These are phyloP conservation scores for Sipha maydis DNA, from an alignment of 2,888 invertebrate genomes.

Conservation along the genomic window DNA sequence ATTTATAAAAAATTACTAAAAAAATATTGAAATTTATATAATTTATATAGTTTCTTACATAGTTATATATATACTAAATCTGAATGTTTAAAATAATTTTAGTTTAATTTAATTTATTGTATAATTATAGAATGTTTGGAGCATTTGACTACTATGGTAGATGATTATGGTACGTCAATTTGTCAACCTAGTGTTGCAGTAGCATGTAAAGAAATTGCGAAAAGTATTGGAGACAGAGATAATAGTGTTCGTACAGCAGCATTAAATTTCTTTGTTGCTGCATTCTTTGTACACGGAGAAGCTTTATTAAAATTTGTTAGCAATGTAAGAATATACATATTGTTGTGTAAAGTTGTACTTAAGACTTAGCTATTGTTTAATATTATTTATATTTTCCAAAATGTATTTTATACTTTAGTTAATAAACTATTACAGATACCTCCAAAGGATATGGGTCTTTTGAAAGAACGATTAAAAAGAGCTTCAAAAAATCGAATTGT, in stretches of 20 bases:
- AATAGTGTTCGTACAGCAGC: slow-evolving; percentile 96
- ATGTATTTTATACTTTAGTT: background rate
- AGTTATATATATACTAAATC: too few relatives aligned
- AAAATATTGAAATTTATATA: too few relatives aligned
- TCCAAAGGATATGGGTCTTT: slow-evolving; percentile 91
- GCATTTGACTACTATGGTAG: slow-evolving; percentile 86
- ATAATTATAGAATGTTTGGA: slow-evolving; percentile 83
- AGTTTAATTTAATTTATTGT: slow-evolving; percentile 10
- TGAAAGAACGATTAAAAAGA: slow-evolving; percentile 96
- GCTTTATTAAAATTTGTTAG: slow-evolving; percentile 90
- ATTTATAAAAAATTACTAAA: too few relatives aligned
- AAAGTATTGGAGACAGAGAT: slow-evolving; percentile 95
- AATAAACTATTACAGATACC: slow-evolving; percentile 73
- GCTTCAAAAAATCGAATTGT: slow-evolving; percentile 73
- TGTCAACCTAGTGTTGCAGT: slow-evolving; percentile 83
- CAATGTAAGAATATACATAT: slow-evolving; percentile 71
- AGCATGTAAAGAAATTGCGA: slow-evolving; percentile 89
- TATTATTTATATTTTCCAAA: background rate
- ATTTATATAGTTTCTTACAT: too few relatives aligned
- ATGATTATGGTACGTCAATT: slow-evolving; percentile 83
- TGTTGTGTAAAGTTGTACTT: background rate
- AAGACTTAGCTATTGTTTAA: background rate
- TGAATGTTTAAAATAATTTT: background rate
- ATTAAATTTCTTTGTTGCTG: slow-evolving; percentile 90
- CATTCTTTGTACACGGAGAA: slow-evolving; percentile 90